Conservation (phyloP, 1,140 invertebrate genomes). For the Drosophila subpulchrella region DNA sequence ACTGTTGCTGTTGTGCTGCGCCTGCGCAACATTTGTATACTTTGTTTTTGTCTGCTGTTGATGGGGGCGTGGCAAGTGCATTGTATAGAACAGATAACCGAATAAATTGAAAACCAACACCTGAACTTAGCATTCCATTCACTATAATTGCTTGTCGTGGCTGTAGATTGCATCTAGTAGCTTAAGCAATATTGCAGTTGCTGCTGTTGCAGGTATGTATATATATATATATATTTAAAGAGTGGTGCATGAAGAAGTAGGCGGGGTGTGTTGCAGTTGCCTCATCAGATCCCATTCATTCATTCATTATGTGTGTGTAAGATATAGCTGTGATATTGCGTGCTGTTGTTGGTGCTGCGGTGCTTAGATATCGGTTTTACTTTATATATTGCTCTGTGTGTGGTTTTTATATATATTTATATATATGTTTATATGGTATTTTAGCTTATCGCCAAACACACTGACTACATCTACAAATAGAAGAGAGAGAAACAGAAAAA, state of each 20-base stretch:
- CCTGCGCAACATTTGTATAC: constrained; percentile 68
- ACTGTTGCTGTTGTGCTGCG: constrained; percentile 65
- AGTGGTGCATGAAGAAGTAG: constrained; percentile 46
- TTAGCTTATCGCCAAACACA: constrained; percentile 90
- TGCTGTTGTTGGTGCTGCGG: constrained; percentile 75
- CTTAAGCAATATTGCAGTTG: constrained; percentile 40
- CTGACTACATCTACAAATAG: constrained; percentile 91
- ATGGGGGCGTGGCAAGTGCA: constrained; percentile 39
- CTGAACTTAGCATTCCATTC: constrained; percentile 59
- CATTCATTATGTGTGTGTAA: constrained; percentile 44
- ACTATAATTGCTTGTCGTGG: constrained; percentile 41
- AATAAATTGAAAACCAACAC: constrained; percentile 67
- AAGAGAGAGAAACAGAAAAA: constrained; percentile 84
- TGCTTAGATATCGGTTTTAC: constrained; percentile 72
- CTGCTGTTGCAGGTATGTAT: constrained; percentile 22
- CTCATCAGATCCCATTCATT: constrained; percentile 45
- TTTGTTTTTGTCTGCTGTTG: constrained; percentile 35
- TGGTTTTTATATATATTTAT: constrained; percentile 57
- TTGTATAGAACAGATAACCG: constrained; percentile 51
- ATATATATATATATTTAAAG: constrained; percentile 21
- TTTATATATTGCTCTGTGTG: constrained; percentile 56
- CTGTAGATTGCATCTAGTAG: constrained; percentile 56
- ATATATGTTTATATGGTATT: constrained; percentile 68
- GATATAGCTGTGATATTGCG: constrained; percentile 64
- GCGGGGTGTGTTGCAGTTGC: constrained; percentile 44